phyloP scores from a whole-genome alignment of 2,113 vertebrate genomes.

The Archocentrus centrarchus region DNA sequence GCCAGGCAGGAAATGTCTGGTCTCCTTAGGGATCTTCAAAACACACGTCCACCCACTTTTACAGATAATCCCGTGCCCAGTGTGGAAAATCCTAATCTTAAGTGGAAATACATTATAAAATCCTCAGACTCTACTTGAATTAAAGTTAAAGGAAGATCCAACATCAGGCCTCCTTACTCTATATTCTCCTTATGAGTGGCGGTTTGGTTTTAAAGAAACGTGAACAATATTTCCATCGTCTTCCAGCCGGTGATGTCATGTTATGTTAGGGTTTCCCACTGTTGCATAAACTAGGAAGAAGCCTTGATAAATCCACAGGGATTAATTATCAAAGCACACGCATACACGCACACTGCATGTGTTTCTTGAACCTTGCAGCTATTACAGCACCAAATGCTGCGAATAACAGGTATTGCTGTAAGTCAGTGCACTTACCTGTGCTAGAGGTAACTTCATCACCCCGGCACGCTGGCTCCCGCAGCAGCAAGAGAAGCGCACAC shows the following conservation, averaged over 20 bases:
- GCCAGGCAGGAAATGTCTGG: conserved; percentile 34
- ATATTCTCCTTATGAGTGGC: too few relatives aligned
- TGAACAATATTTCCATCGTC: not conserved
- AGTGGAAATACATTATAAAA: not conserved
- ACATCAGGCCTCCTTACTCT: not conserved
- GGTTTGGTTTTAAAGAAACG: too few relatives aligned
- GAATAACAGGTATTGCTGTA: not conserved
- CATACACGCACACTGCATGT: not conserved
- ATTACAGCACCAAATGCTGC: not conserved
- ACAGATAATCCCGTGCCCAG: not conserved
- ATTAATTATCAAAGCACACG: not conserved
- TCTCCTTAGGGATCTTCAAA: not conserved
- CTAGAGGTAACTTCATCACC: conserved; percentile 63
- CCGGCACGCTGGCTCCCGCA: conserved; percentile 47
- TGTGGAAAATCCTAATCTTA: not conserved
- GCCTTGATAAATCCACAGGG: not conserved
- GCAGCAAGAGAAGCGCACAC: conserved; percentile 58
- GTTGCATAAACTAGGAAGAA: conserved; percentile 13
- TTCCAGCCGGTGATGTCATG: not conserved
- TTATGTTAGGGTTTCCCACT: not conserved
- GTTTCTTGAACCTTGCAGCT: not conserved
- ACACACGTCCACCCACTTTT: not conserved
- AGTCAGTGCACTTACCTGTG: conserved; percentile 55
- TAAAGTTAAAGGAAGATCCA: not conserved
- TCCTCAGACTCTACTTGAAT: not conserved